A percentile compares a stretch with the other conserved stretches of the same genome.
Conservation (phyloP, 2,888 invertebrate genomes). For the Mythimna lalbum region DNA sequence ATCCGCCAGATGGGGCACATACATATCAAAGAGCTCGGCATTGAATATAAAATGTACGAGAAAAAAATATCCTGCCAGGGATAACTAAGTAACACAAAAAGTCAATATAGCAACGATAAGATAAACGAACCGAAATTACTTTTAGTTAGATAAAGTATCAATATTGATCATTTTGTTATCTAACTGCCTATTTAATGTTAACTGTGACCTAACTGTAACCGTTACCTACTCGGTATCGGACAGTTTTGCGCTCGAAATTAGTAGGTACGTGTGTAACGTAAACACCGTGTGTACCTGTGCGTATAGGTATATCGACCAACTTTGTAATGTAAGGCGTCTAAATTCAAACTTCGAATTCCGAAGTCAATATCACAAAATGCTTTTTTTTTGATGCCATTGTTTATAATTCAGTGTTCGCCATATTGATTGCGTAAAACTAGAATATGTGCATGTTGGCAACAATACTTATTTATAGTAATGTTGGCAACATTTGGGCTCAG, state of each 20-base stretch:
- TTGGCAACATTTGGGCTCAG: neutral
- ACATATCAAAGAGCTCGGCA: slow-evolving; percentile 67
- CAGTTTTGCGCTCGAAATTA: slow-evolving; percentile 6
- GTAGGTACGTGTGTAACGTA: neutral
- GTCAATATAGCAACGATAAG: slow-evolving; percentile 14
- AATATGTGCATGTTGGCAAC: slow-evolving; percentile 9
- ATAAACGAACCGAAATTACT: slow-evolving; percentile 22
- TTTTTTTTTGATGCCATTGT: neutral
- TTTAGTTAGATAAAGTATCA: slow-evolving; percentile 17
- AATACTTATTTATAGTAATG: neutral
- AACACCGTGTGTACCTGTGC: too few species aligned
- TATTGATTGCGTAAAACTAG: neutral
- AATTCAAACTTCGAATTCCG: slow-evolving; percentile 26
- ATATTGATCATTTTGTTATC: slow-evolving; percentile 33
- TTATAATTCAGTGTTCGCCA: neutral
- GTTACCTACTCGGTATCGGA: slow-evolving; percentile 15
- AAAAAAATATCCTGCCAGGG: slow-evolving; percentile 38
- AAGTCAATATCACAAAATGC: neutral
- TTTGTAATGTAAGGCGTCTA: slow-evolving; percentile 13
- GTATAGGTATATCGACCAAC: slow-evolving; percentile 15
- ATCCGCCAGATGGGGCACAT: slow-evolving; percentile 89
- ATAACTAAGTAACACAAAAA: slow-evolving; percentile 13
- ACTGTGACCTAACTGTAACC: slow-evolving; percentile 34
- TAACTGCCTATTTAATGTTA: slow-evolving; percentile 18
- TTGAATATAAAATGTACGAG: slow-evolving; percentile 53